Base-by-base conservation (phyloP, 2,888 invertebrate genomes). In the Andricus curvator region DNA sequence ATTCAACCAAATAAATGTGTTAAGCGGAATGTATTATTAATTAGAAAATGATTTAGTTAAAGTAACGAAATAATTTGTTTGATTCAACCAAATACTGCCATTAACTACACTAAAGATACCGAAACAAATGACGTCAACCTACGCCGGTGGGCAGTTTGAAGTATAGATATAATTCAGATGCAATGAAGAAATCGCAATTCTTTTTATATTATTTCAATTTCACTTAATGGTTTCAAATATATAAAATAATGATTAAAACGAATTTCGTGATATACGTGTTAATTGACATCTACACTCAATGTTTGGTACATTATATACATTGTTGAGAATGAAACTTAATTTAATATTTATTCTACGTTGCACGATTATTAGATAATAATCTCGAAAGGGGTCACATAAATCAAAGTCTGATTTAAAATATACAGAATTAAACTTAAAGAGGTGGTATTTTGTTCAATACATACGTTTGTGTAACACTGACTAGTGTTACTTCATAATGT, bases 361-460 rank as follows among this genome's bases (percentile, higher is more conserved):
- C 66, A 25, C 66, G 64, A 77, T 77, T 77, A 80, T 80, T 80
- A 37, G 51, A 77, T 77, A 77, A 80, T 74, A 76, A 60, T 80
- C 77, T 80, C 51, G 22, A 48, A 80, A 22, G 67, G 66, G 66
- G 76, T 44, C 76, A 65, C 66, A 60, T 77, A 68, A 77, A 77
- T 80, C 62, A 80, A 44, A 66, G 74, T 64, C 48, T 65, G 65
- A 65, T 41, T 48, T 74, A 37, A 48, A 56, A 56, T 74, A 66
- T 25, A 76, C 56, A 60, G 33, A 29, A 20, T 51, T 60, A 22
- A 4, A 60, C 4, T 20, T 22, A 22, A 1, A 60, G 60, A 60
- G 60, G 13, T 22, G 11, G 22, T 22, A 60, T 13, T 48, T 70
- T 70, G 51, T 70, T 33, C 51, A 33, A 70, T n/a, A 29, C 29